A percentile compares a stretch with the other conserved stretches of the same genome.
phyloP scores from a whole-genome alignment of 1,140 invertebrate species.

The Drosophila kikkawai region DNA sequence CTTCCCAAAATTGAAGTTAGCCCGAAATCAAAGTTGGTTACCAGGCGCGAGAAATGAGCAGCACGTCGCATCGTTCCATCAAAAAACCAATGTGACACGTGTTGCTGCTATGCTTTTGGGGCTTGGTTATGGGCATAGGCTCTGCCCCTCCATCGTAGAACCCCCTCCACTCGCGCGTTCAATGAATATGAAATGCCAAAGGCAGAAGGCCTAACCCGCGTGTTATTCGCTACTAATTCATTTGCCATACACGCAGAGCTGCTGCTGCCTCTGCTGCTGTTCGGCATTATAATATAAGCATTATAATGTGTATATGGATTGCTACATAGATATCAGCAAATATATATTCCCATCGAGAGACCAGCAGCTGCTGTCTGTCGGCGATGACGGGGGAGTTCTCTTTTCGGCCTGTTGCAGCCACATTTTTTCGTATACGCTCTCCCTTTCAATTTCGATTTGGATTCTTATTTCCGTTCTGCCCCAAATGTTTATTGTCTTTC shows the following conservation, averaged over 20 bases:
- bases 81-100: slow-evolving; percentile 44
- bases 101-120: slow-evolving; percentile 37
- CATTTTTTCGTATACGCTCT: neutral
- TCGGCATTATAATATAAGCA: slow-evolving; percentile 50
- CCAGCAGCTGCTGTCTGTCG: slow-evolving; percentile 56
- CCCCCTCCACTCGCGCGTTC: slow-evolving; percentile 6
- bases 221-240: slow-evolving; percentile 58
- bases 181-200: slow-evolving; percentile 54
- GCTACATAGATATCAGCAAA: slow-evolving; percentile 5
- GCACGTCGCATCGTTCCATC: slow-evolving; percentile 40
- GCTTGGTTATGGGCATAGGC: slow-evolving; percentile 17
- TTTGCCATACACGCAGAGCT: slow-evolving; percentile 62
- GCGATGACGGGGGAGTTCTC: slow-evolving; percentile 13
- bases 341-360: slow-evolving; percentile 15
- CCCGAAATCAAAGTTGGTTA: slow-evolving; percentile 19
- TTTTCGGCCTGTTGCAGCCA: slow-evolving; percentile 49
- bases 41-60: neutral
- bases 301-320: slow-evolving; percentile 37
- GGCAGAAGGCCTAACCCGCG: slow-evolving; percentile 24
- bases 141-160: neutral
- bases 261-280: slow-evolving; percentile 26
- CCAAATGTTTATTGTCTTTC: slow-evolving; percentile 61
- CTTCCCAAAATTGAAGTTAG: neutral
- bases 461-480: slow-evolving; percentile 49
- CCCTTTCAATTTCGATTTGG: slow-evolving; percentile 10